Percentiles rank a stretch among this genome's conserved stretches.
Conservation (phyloP, 2,888 invertebrate genomes). For the Apamea monoglypha region DNA sequence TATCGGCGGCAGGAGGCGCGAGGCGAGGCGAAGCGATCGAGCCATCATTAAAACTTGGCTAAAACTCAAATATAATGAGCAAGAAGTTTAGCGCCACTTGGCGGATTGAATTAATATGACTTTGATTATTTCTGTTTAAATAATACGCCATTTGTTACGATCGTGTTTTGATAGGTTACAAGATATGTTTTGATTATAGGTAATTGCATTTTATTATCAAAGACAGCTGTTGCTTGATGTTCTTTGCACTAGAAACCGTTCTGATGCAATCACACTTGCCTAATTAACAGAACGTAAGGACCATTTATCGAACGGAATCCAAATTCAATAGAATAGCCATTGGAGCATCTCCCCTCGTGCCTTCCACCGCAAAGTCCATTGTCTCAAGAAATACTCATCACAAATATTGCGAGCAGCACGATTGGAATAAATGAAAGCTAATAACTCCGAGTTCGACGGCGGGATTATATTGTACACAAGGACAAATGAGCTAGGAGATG, state of each 20-base stretch:
- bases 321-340: conserved; percentile 4
- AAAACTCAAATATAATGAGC: conserved; percentile 54
- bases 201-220: background rate
- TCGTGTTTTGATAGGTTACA: background rate
- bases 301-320: background rate
- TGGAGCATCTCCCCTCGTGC: background rate
- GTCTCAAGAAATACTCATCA: conserved; percentile 5
- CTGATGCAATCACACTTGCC: background rate
- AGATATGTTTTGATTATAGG: background rate
- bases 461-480: background rate
- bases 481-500: no score
- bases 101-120: conserved; percentile 35
- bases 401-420: background rate
- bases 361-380: background rate
- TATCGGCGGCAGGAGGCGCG: background rate
- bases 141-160: conserved; percentile 8
- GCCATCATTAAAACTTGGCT: conserved; percentile 56
- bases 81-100: conserved; percentile 38
- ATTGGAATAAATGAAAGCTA: background rate
- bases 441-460: background rate
- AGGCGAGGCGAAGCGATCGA: conserved; percentile 22
- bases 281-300: background rate
- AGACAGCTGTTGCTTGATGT: background rate
- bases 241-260: background rate
- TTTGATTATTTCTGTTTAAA: conserved; percentile 43